These are phyloP conservation scores for Forficula auricularia DNA, from an alignment of 1,140 invertebrate genomes.

Conservation along the genomic window DNA sequence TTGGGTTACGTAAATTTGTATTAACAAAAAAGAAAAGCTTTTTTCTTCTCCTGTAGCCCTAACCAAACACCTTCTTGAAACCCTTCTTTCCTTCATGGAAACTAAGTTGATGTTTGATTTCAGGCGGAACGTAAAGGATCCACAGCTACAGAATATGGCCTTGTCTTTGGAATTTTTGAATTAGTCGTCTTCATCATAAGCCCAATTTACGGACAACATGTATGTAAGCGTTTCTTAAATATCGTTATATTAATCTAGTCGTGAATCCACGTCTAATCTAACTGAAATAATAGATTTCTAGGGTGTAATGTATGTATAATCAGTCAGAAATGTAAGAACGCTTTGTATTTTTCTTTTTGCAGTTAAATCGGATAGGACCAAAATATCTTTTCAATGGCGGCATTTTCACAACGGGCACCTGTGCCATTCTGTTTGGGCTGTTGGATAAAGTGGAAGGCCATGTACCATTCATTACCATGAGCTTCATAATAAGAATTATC, in stretches of 20 bases:
- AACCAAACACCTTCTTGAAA: no score
- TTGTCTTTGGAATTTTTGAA: slow-evolving; percentile 86
- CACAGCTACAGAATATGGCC: slow-evolving; percentile 67
- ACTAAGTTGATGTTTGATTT: no score
- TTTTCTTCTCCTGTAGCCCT: no score
- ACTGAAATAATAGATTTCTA: no score
- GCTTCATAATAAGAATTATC: slow-evolving; percentile 70
- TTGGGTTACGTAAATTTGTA: no score
- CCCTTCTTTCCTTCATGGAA: no score
- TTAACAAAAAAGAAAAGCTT: no score
- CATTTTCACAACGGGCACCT: slow-evolving; percentile 65
- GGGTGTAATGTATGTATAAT: no score
- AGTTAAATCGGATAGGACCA: slow-evolving; percentile 64
- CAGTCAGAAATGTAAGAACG: no score
- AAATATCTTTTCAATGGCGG: slow-evolving; percentile 74
- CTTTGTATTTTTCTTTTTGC: slow-evolving; percentile 13
- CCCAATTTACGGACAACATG: slow-evolving; percentile 72
- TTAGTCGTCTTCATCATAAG: slow-evolving; percentile 77
- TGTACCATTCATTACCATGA: slow-evolving; percentile 63
- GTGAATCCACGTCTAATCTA: no score
- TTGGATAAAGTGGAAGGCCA: slow-evolving; percentile 67
- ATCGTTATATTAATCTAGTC: no score
- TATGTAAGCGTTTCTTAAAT: slow-evolving; percentile 24
- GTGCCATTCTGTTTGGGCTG: slow-evolving; percentile 70
- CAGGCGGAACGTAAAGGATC: slow-evolving; percentile 76